phyloP scores from a whole-genome alignment of 2,113 vertebrate genomes.

The Ciconia stormi region DNA sequence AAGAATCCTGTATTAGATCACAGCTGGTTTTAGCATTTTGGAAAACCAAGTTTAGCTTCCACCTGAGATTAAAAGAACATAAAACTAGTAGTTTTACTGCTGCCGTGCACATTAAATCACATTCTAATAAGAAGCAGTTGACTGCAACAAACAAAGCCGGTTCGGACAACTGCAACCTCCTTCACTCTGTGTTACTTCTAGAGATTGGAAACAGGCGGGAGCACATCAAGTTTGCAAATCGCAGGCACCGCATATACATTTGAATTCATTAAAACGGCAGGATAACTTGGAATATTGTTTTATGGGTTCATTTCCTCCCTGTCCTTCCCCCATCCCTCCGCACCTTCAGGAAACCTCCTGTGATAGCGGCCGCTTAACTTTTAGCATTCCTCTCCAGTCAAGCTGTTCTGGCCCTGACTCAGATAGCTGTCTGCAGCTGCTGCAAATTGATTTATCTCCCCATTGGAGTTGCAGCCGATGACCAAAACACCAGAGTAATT shows the following conservation, averaged over 20 bases:
- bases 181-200: background rate
- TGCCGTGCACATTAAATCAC: slow-evolving; percentile 42
- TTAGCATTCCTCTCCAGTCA: background rate
- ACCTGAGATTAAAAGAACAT: slow-evolving; percentile 58
- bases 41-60: slow-evolving; percentile 53
- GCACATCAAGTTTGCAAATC: background rate
- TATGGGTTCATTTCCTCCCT: slow-evolving; percentile 10
- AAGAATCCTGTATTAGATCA: background rate
- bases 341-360: slow-evolving; percentile 44
- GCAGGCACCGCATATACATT: background rate
- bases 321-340: background rate
- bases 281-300: background rate
- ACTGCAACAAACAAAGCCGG: slow-evolving; percentile 29
- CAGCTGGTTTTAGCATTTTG: slow-evolving; percentile 43
- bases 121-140: slow-evolving; percentile 42
- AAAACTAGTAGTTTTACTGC: slow-evolving; percentile 50
- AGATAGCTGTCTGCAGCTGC: slow-evolving; percentile 45
- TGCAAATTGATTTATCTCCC: slow-evolving; percentile 53
- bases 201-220: background rate
- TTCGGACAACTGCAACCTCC: background rate
- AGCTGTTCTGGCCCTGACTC: slow-evolving; percentile 19
- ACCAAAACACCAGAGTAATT: slow-evolving; percentile 57
- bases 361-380: slow-evolving; percentile 15
- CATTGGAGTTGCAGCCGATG: slow-evolving; percentile 1
- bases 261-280: background rate